Base-by-base conservation (phyloP, 2,797 vertebrate genomes). In the Peromyscus aztecus region DNA sequence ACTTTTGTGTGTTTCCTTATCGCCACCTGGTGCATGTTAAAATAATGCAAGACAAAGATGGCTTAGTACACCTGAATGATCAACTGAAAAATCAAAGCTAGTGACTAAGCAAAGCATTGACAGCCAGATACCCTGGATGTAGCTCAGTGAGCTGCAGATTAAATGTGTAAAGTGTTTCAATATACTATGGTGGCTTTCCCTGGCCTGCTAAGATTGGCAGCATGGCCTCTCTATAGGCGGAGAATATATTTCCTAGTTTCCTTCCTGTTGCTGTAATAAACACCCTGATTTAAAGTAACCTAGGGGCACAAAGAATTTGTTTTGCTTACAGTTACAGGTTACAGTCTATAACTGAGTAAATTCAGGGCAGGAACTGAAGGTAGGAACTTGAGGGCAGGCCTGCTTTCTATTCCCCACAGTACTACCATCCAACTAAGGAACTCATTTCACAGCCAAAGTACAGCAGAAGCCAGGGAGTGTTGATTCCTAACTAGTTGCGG, bases 1-100 rank as follows among this genome's bases (percentile, higher is more conserved):
- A 83, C 7, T 75, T 96, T 94, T 94, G 14, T 52, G n/a, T 89
- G 95, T 83, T 95, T 96, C 31, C 94, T 94, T 97, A 95, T 77
- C 46, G 94, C 97, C 98, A 97, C 90, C 97, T 97, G 92, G 89
- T 97, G 97, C 14, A n/a, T 34, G 16, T 52, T 91, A 67, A 69
- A 91, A 95, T 95, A 98, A 65, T 91, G 80, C 96, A 94, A 90
- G 92, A 13, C 27, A 77, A 52, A 86, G 27, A 61, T 17, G 55
- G 63, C 52, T n/a, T 1, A 75, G 10, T 27, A 11, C 13, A 76
- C 46, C 34, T 43, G 8, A 81, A 6, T 61, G 59, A 46, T 27
- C 52, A n/a, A 19, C 0, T 16, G 29, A 49, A 92, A 71, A 78
- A 78, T 75, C 46, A 77, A 91, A 94, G 71, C 75, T 65, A 52